Evolutionary conservation across 2,113 vertebrate genomes (phyloP), one percentile per base, ranked within the genome.

Genomic region (Caranx melampygus): DNA sequence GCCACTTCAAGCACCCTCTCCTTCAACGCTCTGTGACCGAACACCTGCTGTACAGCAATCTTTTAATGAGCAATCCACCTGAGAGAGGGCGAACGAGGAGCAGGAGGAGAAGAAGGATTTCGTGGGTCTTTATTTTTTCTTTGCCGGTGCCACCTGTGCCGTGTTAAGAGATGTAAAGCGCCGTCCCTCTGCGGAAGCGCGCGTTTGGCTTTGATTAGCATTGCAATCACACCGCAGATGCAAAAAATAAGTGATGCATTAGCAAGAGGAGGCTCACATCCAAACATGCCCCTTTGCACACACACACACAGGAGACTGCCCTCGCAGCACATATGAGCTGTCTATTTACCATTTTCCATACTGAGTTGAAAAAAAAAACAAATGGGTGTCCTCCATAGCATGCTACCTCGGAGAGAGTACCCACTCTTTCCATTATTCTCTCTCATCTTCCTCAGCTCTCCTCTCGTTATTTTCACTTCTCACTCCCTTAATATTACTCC

Each of bases 1-100:
- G 93, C 93, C 85, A 88, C 89, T 88, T 91, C 89, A 93, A 91
- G 93, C 93, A 90, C 58, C 87, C 86, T 88, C 84, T 89, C 88
- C 83, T 86, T 84, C 92, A 91, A 37, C 26, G 82, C 88, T 79
- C 74, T 91, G 92, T 88, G 90, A 91, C 88, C 80, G 67, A 90
- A 87, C 94, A 94, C 90, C 92, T 94, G 93, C 89, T 92, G 78
- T 89, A 91, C 66, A 18, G 72, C 75, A 20, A 73, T 83, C 81
- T 85, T 88, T 90, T 94, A 93, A 94, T 90, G 90, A 94, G 89
- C 81, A 52, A 78, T 84, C 80, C 89, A 90, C 86, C 91, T 89
- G 91, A 91, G 86, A 90, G 86, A 79, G 73, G 68, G 70, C 51
- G 62, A n/a, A 45, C 7, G 69, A 73, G 59, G 75, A 80, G 69